Conservation (phyloP, 2,888 invertebrate species). For the Meandrusa payeni region DNA sequence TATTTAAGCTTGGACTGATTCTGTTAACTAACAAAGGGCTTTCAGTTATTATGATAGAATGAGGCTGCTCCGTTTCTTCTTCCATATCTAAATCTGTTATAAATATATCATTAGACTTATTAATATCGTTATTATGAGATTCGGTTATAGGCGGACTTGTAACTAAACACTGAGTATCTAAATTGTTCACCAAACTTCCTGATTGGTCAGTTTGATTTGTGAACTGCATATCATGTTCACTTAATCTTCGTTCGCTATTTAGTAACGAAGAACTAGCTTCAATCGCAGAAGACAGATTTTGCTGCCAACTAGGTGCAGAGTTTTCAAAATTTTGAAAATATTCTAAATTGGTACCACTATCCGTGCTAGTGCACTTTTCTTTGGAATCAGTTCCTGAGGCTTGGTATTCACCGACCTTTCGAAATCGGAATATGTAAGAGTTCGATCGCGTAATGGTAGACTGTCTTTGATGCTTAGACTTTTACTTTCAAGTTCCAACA, state of each 20-base stretch:
- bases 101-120: conserved; percentile 46
- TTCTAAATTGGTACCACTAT: conserved; percentile 52
- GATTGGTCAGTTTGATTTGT: conserved; percentile 41
- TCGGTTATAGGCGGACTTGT: conserved; percentile 60
- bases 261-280: conserved; percentile 56
- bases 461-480: conserved; percentile 45
- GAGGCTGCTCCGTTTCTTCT: conserved; percentile 70
- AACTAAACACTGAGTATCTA: conserved; percentile 42
- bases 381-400: conserved; percentile 52
- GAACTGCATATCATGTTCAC: conserved; percentile 41
- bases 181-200: conserved; percentile 31
- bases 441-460: conserved; percentile 37
- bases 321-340: conserved; percentile 59
- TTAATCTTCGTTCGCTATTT: conserved; percentile 51
- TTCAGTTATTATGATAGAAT: conserved; percentile 71
- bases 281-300: conserved; percentile 57
- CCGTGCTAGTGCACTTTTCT: conserved; percentile 49
- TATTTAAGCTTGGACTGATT: conserved; percentile 46
- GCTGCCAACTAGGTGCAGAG: conserved; percentile 52
- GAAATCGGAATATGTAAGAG: conserved; percentile 57
- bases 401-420: conserved; percentile 52
- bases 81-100: conserved; percentile 57
- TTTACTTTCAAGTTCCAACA: conserved; percentile 46
- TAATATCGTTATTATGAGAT: conserved; percentile 54
- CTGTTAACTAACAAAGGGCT: conserved; percentile 47